Percentiles rank a stretch among this genome's conserved stretches.
phyloP scores from a whole-genome alignment of 2,797 vertebrate species.

The Ispidina picta region DNA sequence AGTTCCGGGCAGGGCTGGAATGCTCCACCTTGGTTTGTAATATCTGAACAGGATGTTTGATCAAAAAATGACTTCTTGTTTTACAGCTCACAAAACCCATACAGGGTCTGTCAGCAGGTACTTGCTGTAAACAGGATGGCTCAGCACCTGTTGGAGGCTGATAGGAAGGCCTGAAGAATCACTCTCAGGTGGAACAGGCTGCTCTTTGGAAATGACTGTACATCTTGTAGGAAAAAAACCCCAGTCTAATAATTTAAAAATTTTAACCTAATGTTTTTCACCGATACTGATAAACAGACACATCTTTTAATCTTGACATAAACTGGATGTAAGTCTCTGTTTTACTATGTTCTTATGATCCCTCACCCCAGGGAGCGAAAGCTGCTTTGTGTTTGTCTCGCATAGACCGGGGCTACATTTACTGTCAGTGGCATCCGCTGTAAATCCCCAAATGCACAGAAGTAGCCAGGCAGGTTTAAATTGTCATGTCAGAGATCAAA shows the following conservation, averaged over 20 bases:
- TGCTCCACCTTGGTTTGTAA: not conserved
- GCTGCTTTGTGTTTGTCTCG: not conserved
- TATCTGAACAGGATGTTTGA: constrained; percentile 24
- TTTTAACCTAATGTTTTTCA: not conserved
- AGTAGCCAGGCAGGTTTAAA: not conserved
- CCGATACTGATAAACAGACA: not conserved
- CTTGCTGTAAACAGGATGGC: not conserved
- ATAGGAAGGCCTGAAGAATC: not conserved
- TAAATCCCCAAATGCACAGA: not conserved
- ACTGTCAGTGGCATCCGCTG: not conserved
- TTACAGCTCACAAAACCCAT: constrained; percentile 5
- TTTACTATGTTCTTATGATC: not conserved
- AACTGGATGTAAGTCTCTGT: not conserved
- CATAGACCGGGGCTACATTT: not conserved
- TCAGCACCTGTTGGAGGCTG: not conserved
- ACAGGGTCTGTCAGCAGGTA: not conserved
- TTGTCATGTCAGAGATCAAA: not conserved
- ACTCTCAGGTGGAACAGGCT: not conserved
- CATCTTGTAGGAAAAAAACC: not conserved
- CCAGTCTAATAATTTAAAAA: not conserved
- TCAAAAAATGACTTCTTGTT: not conserved
- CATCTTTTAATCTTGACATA: not conserved
- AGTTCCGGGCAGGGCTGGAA: not conserved
- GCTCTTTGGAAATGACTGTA: not conserved
- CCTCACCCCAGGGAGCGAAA: not conserved